Base-by-base conservation (phyloP, 1,140 invertebrate species). In the Anagrus nilaparvatae region DNA sequence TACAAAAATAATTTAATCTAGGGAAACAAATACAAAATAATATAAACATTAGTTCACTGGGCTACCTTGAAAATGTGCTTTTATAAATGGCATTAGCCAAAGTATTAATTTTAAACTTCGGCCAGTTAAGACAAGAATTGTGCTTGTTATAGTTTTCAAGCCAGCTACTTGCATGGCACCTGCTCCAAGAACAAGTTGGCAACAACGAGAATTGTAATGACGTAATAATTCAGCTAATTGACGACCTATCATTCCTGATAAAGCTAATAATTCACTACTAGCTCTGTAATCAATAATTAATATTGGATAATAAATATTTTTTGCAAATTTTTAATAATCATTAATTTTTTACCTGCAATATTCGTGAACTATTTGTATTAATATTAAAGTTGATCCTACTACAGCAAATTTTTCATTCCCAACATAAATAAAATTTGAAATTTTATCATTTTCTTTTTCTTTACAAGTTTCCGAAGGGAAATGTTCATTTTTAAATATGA, bases 101-200 rank as follows among this genome's bases (percentile, higher is more conserved):
- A 86, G 59, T 25, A 96, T 74, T 13, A 87, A 68, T 55, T 87
- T 81, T 58, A 94, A 60, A 67, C 84, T 93, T 47, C 95, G 75
- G 7, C 87, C 89, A 1, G 92, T 87, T 44, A 98, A 67, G 7
- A 90, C 93, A 45, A 98, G 70, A 72, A 95, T 97, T 28, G 84
- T 88, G 46, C 86, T 93, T 1, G 91, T 94, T 34, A 99, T 99
- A 30, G 90, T 96, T 71, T 96, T 97, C 28, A 98, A 69, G 1
- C 94, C 93, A 13, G 91, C 90, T 45, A 91, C 82, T 57, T 91
- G 83, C 55, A 97, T 78, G 2, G 96, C 94, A 21, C 92, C 93
- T 21, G 93, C 95, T 34, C 93, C 93, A 17, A 98, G 70, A 18
- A 99, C 89, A 40, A 99, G 69, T 60, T 97, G 90, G 69, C 87